Conservation (phyloP, 2,888 invertebrate genomes). For the Corythucha ciliata region DNA sequence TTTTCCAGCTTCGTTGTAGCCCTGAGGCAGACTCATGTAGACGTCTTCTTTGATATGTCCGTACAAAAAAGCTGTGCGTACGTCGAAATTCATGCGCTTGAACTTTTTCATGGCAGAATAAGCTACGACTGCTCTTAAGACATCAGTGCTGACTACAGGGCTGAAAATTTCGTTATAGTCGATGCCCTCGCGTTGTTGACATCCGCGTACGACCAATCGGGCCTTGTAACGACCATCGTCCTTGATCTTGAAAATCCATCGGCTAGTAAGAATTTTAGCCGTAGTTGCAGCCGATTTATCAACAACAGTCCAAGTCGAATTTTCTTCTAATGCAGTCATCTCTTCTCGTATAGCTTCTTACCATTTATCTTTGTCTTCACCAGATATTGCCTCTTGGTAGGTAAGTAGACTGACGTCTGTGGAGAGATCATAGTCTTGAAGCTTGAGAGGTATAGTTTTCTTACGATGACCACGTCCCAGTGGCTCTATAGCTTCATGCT, state of each 20-base stretch:
- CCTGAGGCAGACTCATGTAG: conserved; percentile 14
- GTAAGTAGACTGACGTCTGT: too few relatives aligned
- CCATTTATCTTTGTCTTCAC: conserved; percentile 10
- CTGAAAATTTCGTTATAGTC: conserved; percentile 16
- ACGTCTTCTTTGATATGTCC: conserved; percentile 12
- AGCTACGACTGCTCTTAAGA: conserved; percentile 4
- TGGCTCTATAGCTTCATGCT: too few relatives aligned
- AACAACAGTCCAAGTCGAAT: conserved; percentile 5
- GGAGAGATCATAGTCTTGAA: not conserved
- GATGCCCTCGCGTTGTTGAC: conserved; percentile 9
- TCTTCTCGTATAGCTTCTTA: conserved; percentile 12
- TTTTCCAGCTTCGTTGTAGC: conserved; percentile 4
- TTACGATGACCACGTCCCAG: not conserved
- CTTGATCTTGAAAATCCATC: conserved; percentile 13
- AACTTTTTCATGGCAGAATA: conserved; percentile 9
- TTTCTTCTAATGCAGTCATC: conserved; percentile 5
- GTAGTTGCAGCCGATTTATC: not conserved
- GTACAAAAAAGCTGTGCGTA: conserved; percentile 7
- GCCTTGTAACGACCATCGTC: conserved; percentile 17
- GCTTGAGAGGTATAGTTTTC: not conserved
- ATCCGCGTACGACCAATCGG: conserved; percentile 10
- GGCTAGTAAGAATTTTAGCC: not conserved
- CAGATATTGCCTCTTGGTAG: conserved; percentile 3
- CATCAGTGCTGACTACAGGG: conserved; percentile 10
- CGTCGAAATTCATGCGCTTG: conserved; percentile 9